Conservation (phyloP, 23 tunicate genomes). For the Trididemnum miniatum region DNA sequence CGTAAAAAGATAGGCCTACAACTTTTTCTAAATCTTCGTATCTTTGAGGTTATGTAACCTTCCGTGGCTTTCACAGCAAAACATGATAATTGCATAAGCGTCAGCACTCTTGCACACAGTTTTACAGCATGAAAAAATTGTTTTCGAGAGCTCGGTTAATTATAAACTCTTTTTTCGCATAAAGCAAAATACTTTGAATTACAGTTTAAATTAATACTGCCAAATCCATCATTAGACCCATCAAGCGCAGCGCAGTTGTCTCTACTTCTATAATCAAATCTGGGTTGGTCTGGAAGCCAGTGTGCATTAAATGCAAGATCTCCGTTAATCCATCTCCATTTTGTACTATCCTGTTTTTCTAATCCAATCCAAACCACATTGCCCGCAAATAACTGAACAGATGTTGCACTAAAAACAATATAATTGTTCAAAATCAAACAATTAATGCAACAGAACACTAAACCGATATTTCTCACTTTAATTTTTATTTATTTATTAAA, state of each 20-base stretch:
- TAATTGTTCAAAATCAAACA: too few species aligned
- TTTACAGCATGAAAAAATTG: too few species aligned
- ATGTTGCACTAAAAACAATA: background rate
- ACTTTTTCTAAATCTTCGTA: too few species aligned
- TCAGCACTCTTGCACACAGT: too few species aligned
- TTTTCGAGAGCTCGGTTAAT: background rate
- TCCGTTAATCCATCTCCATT: background rate
- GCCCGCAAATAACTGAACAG: background rate
- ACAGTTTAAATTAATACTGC: background rate
- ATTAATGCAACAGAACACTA: too few species aligned
- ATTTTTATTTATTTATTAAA: too few species aligned
- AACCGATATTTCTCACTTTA: too few species aligned
- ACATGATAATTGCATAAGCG: too few species aligned
- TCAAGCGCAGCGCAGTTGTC: conserved; percentile 2
- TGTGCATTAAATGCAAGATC: background rate
- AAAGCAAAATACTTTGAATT: background rate
- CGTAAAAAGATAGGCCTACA: too few species aligned
- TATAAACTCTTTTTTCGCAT: background rate
- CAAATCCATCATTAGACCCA: background rate
- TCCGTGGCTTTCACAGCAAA: too few species aligned
- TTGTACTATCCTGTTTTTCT: background rate
- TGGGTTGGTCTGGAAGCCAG: background rate
- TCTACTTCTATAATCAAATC: background rate
- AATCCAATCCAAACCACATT: background rate
- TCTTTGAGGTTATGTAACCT: too few species aligned